Evolutionary conservation across 2,888 invertebrate species (phyloP).

Genomic region (Proisotoma minuta): DNA sequence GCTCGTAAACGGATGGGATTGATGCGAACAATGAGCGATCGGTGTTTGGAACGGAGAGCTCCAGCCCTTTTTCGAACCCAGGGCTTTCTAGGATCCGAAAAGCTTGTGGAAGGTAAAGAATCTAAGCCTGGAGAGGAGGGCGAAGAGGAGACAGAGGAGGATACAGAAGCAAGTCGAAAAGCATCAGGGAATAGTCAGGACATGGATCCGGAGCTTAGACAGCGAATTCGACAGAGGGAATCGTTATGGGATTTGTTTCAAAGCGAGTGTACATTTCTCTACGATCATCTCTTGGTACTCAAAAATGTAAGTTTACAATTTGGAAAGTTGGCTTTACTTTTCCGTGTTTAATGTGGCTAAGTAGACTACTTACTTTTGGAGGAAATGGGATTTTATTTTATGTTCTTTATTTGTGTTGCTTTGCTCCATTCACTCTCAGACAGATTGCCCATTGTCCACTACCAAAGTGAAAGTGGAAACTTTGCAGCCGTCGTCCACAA

Average conservation of each 20-base stretch:
- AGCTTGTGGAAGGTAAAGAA: conserved; percentile 40
- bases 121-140: conserved; percentile 3
- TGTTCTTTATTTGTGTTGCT: too few species aligned
- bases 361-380: too few species aligned
- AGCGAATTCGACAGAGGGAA: conserved; percentile 50
- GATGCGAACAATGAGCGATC: conserved; percentile 50
- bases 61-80: conserved; percentile 42
- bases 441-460: too few species aligned
- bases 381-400: too few species aligned
- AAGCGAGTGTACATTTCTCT: conserved; percentile 59
- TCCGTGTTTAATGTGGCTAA: too few species aligned
- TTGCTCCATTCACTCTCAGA: too few species aligned
- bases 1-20: conserved; percentile 42
- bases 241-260: conserved; percentile 62
- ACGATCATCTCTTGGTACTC: conserved; percentile 60
- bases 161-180: not conserved
- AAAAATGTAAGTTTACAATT: conserved; percentile 58
- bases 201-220: conserved; percentile 38
- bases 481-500: too few species aligned
- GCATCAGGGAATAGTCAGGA: not conserved
- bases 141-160: conserved; percentile 11
- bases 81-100: conserved; percentile 41
- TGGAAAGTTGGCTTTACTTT: not conserved
- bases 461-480: too few species aligned
- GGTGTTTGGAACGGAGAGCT: conserved; percentile 48